These are phyloP conservation scores for Mamestra brassicae DNA, from an alignment of 2,888 invertebrate genomes.

Conservation along the genomic window DNA sequence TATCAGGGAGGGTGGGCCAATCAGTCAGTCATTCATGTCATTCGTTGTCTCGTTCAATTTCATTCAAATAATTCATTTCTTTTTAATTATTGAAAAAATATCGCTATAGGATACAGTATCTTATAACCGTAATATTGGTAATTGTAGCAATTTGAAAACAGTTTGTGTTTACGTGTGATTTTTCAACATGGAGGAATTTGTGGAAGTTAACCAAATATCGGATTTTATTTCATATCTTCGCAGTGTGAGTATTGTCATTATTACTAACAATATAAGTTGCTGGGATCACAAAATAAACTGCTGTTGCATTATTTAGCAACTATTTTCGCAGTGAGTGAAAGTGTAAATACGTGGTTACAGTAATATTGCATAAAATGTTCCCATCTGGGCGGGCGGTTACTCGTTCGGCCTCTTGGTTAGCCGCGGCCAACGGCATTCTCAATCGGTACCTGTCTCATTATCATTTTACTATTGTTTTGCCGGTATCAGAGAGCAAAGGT, in stretches of 20 bases:
- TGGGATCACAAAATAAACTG: slow-evolving; percentile 19
- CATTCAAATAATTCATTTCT: slow-evolving; percentile 37
- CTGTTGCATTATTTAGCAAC: slow-evolving; percentile 13
- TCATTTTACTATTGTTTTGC: slow-evolving; percentile 55
- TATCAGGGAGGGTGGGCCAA: too few species aligned
- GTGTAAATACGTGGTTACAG: slow-evolving; percentile 8
- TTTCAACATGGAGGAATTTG: slow-evolving; percentile 90
- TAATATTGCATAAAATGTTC: slow-evolving; percentile 22
- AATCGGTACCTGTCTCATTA: slow-evolving; percentile 38
- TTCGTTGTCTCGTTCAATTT: slow-evolving; percentile 45
- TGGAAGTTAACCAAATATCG: slow-evolving; percentile 94
- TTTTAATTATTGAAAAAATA: slow-evolving; percentile 41
- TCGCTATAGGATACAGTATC: neutral
- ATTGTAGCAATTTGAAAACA: slow-evolving; percentile 36
- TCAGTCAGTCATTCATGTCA: slow-evolving; percentile 16
- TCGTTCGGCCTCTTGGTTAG: slow-evolving; percentile 24
- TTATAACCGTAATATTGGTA: neutral
- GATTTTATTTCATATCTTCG: slow-evolving; percentile 95
- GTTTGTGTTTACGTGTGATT: slow-evolving; percentile 56
- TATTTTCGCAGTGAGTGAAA: neutral
- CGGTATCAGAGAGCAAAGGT: slow-evolving; percentile 52
- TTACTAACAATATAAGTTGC: slow-evolving; percentile 5
- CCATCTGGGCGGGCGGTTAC: slow-evolving; percentile 40
- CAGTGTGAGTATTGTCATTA: slow-evolving; percentile 92
- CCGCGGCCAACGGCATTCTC: slow-evolving; percentile 33